phyloP scores from a whole-genome alignment of 2,113 vertebrate species.

The Anoplopoma fimbria region DNA sequence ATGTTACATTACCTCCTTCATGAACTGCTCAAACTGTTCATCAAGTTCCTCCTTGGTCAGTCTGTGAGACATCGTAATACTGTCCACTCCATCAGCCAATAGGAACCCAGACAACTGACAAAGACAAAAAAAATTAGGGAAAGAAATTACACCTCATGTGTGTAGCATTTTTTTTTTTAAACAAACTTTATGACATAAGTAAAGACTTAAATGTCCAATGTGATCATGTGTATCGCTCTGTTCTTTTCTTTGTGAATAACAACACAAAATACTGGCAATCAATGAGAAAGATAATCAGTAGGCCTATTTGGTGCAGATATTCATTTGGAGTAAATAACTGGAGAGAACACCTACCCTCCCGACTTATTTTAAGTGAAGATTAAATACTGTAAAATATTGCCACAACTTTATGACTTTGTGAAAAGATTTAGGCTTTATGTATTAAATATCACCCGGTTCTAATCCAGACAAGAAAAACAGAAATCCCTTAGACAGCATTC shows the following conservation, averaged over 20 bases:
- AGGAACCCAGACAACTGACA: neutral
- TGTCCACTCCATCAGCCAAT: constrained; percentile 5
- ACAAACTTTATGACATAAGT: neutral
- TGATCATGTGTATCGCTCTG: neutral
- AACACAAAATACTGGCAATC: too few species aligned
- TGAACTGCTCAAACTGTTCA: constrained; percentile 93
- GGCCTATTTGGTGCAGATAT: neutral
- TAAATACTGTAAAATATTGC: neutral
- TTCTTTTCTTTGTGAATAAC: too few species aligned
- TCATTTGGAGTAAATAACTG: neutral
- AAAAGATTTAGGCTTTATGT: neutral
- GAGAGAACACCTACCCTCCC: neutral
- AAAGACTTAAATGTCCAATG: neutral
- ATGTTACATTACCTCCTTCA: constrained; percentile 89
- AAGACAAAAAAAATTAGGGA: neutral
- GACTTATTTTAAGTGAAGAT: neutral
- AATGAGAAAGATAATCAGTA: neutral
- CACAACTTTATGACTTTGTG: neutral
- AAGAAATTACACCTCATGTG: neutral
- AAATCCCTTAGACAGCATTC: neutral
- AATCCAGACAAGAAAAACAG: neutral
- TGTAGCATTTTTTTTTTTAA: neutral
- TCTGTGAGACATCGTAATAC: constrained; percentile 83
- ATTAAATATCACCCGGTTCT: neutral
- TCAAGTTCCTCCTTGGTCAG: constrained; percentile 90